Evolutionary conservation across 2,888 invertebrate genomes (phyloP), one percentile per base, ranked within the genome.

Genomic region (Ptychoptera contaminata): DNA sequence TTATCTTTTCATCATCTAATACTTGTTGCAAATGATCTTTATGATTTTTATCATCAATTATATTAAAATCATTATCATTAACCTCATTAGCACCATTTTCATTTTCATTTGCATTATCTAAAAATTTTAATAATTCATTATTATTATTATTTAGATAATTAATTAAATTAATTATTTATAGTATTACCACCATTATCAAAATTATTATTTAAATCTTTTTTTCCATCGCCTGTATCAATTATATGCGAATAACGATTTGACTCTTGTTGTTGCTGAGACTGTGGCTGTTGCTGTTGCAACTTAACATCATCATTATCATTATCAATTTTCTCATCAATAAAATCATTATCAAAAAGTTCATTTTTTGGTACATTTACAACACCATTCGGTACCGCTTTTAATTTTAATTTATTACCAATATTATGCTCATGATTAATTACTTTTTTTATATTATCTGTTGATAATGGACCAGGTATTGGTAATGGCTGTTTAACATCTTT

Each of bases 51-150:
- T 52, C 50, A 29, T 58, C 61, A 37, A 59, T 62, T 16, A 60
- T 59, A 37, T 60, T 52, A 30, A 59, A 58, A 46, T 57, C 54
- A 16, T 53, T 51, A 47, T 65, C 62, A 44, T 61, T 65, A 1
- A 63, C 57, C 50, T 65, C 65, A 46, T 62, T 63, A 2, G 62
- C 64, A 2, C 59, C 65, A 11, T 62, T 65, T 43, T 65, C 66
- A 36, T 58, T 56, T 35, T 59, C 56, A 32, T 46, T 43, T 8
- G 23, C 42, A 42, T 42, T 42, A 34, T 35, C 34, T 34, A 42
- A 42, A 42, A 23, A 23, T 23, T 23, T 5, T 5, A 23, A 5
- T 23, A n/a, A n/a, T 23, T 3, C 23, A 23, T 42, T 16, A 9
- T 7, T 7, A 31, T 38, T 38, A 11, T 37, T 34, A 29, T n/a